phyloP scores from a whole-genome alignment of 1,140 invertebrate species.

The Eufriesea mexicana region DNA sequence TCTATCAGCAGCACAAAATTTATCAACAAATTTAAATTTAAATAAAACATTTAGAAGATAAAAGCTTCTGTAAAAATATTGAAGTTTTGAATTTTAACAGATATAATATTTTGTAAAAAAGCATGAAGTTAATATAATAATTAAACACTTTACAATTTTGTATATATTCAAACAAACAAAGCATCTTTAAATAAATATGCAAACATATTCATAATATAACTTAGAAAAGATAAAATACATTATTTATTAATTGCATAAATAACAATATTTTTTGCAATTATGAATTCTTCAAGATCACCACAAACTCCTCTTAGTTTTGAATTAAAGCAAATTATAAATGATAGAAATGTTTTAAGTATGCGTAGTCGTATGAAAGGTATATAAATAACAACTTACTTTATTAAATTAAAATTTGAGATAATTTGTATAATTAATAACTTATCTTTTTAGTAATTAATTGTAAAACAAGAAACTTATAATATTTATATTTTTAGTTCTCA shows the following conservation, averaged over 20 bases:
- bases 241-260: neutral
- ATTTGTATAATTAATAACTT: neutral
- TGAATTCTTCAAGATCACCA: slow-evolving; percentile 78
- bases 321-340: slow-evolving; percentile 84
- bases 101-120: neutral
- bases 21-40: neutral
- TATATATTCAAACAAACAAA: neutral
- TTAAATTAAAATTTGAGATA: no score
- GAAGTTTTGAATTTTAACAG: slow-evolving; percentile 6
- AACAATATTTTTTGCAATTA: slow-evolving; percentile 23
- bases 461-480: slow-evolving; percentile 31
- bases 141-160: neutral
- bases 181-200: no score
- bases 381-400: slow-evolving; percentile 18
- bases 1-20: neutral
- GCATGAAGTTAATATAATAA: neutral
- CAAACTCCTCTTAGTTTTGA: slow-evolving; percentile 84
- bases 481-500: slow-evolving; percentile 78
- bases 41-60: neutral
- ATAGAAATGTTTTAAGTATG: slow-evolving; percentile 85
- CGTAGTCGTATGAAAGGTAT: slow-evolving; percentile 84
- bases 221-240: neutral
- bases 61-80: neutral
- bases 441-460: slow-evolving; percentile 29
- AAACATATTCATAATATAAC: neutral